phyloP scores from a whole-genome alignment of 1,140 invertebrate genomes.

The Melitaea cinxia region DNA sequence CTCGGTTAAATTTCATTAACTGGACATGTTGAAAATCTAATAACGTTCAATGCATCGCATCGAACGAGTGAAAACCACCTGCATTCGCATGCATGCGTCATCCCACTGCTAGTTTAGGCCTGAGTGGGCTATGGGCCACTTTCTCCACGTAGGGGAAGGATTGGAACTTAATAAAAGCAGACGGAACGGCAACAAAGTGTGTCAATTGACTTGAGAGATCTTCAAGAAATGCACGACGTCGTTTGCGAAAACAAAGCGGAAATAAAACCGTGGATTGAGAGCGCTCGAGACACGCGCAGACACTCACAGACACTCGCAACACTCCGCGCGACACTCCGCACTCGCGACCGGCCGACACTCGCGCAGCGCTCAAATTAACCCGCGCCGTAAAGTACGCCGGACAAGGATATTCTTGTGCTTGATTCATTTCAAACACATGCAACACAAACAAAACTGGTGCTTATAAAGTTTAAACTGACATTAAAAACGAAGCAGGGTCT shows the following conservation, averaged over 20 bases:
- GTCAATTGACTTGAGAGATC: slow-evolving; percentile 23
- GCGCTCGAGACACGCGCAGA: slow-evolving; percentile 6
- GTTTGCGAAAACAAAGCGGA: slow-evolving; percentile 32
- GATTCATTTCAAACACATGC: background rate
- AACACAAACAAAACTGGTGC: too few relatives aligned
- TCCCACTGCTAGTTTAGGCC: too few relatives aligned
- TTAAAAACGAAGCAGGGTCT: too few relatives aligned
- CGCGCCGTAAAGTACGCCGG: background rate
- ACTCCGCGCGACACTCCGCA: slow-evolving; percentile 13
- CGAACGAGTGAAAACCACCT: too few relatives aligned
- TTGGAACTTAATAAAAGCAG: background rate
- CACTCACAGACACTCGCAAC: slow-evolving; percentile 9
- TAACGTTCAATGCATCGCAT: too few relatives aligned
- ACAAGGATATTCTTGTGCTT: background rate
- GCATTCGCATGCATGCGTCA: too few relatives aligned
- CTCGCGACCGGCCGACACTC: background rate
- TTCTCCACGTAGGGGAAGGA: too few relatives aligned
- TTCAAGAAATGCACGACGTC: slow-evolving; percentile 21
- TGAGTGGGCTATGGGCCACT: too few relatives aligned
- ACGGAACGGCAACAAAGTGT: slow-evolving; percentile 2
- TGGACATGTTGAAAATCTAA: too few relatives aligned
- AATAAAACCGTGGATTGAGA: slow-evolving; percentile 19
- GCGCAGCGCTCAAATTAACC: slow-evolving; percentile 25
- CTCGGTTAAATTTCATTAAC: background rate
- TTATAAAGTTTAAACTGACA: too few relatives aligned